Percentiles rank a stretch among this genome's conserved stretches.
These are phyloP conservation scores for Phoenicopterus ruber DNA, from an alignment of 2,113 vertebrate genomes.

Conservation along the genomic window DNA sequence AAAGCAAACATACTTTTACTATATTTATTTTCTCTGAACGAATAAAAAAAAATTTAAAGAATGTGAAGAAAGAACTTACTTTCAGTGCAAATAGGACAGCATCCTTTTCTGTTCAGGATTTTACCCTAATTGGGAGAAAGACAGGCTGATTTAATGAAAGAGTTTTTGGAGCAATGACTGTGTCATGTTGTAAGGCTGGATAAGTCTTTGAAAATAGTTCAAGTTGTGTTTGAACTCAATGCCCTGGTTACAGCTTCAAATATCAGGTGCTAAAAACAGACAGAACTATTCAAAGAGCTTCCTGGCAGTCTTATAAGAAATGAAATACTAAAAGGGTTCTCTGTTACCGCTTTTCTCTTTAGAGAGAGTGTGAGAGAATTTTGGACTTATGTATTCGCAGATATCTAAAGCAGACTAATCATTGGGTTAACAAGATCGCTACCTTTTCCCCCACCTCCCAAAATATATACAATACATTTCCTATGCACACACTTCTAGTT, in stretches of 20 bases:
- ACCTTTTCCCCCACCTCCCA: background rate
- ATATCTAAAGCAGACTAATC: background rate
- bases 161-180: background rate
- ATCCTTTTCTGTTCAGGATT: conserved; percentile 97
- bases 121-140: conserved; percentile 86
- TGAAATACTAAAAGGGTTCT: background rate
- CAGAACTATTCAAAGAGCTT: conserved; percentile 23
- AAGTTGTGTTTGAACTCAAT: conserved; percentile 49
- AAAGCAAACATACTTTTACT: background rate
- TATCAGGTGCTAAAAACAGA: conserved; percentile 54
- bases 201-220: conserved; percentile 51
- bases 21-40: background rate
- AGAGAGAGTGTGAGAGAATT: background rate
- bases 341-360: conserved; percentile 33
- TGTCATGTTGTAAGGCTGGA: conserved; percentile 21
- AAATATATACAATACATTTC: background rate
- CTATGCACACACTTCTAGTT: background rate
- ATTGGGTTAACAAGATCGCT: background rate
- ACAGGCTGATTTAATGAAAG: conserved; percentile 52
- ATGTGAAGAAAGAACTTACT: conserved; percentile 86
- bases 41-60: background rate
- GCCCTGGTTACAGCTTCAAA: conserved; percentile 46
- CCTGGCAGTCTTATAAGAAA: conserved; percentile 15
- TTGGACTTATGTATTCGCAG: background rate
- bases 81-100: conserved; percentile 99